Conservation (phyloP, 1,140 invertebrate genomes). For the Elysia chlorotica region DNA sequence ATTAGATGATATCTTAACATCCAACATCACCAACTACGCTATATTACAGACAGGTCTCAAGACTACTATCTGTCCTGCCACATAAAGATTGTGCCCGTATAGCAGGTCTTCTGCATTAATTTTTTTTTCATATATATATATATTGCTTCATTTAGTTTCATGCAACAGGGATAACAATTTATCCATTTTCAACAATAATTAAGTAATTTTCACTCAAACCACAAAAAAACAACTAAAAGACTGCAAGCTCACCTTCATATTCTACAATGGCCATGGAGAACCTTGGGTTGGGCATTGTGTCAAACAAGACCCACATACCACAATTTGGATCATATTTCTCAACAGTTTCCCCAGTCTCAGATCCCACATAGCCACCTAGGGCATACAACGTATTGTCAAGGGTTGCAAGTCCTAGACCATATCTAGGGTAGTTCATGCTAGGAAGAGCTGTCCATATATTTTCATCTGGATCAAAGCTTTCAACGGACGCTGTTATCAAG, state of each 20-base stretch:
- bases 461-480: constrained; percentile 80
- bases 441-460: constrained; percentile 69
- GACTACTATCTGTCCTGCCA: too few relatives aligned
- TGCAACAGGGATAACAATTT: neutral
- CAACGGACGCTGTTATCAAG: constrained; percentile 85
- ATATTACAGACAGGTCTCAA: too few relatives aligned
- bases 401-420: constrained; percentile 87
- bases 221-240: too few relatives aligned
- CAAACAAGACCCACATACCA: constrained; percentile 77
- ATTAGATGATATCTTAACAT: too few relatives aligned
- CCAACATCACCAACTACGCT: too few relatives aligned
- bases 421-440: constrained; percentile 79
- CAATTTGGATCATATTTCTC: constrained; percentile 83
- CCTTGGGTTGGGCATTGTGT: constrained; percentile 75
- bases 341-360: constrained; percentile 85
- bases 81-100: too few relatives aligned
- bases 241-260: constrained; percentile 70
- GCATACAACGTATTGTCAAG: constrained; percentile 84
- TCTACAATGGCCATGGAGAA: constrained; percentile 90
- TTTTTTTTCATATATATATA: too few relatives aligned
- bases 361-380: constrained; percentile 90
- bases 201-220: too few relatives aligned
- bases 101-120: too few relatives aligned
- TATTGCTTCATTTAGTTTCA: too few relatives aligned
- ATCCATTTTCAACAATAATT: neutral